Conservation (phyloP, 2,797 vertebrate species). For the Melanotaenia parkinsoni region DNA sequence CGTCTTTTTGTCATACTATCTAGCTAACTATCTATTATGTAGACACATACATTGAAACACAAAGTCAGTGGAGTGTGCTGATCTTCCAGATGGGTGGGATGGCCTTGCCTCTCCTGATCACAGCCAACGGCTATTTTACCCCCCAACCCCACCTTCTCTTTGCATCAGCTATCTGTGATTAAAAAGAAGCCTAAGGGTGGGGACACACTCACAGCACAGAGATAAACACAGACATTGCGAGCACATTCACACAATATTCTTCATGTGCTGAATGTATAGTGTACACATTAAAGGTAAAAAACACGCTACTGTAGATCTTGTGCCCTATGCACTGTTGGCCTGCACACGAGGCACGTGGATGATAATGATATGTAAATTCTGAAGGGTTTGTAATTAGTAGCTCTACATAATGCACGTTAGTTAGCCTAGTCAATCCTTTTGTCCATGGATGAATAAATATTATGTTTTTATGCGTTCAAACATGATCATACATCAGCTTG, state of each 20-base stretch:
- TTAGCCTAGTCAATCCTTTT: conserved; percentile 47
- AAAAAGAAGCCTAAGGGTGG: conserved; percentile 65
- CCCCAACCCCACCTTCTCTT: conserved; percentile 35
- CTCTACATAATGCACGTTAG: conserved; percentile 65
- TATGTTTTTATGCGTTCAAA: conserved; percentile 45
- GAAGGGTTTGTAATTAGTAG: conserved; percentile 67
- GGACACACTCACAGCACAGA: conserved; percentile 31
- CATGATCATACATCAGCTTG: conserved; percentile 40
- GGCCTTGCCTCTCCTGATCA: conserved; percentile 66
- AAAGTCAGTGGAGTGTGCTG: conserved; percentile 52
- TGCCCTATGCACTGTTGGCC: conserved; percentile 21
- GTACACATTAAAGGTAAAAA: conserved; percentile 7
- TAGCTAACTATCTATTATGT: conserved; percentile 16
- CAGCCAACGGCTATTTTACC: conserved; percentile 58
- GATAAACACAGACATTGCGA: conserved; percentile 36
- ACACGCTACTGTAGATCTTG: background rate
- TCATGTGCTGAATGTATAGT: conserved; percentile 14
- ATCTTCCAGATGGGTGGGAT: conserved; percentile 76
- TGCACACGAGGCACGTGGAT: conserved; percentile 38
- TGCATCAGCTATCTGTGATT: conserved; percentile 79
- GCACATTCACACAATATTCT: conserved; percentile 9
- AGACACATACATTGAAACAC: conserved; percentile 22
- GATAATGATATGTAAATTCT: conserved; percentile 70
- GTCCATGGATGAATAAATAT: conserved; percentile 46
- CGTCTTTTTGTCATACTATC: conserved; percentile 6